Base-by-base conservation (phyloP, 2,888 invertebrate species). In the Phytoseiulus persimilis region DNA sequence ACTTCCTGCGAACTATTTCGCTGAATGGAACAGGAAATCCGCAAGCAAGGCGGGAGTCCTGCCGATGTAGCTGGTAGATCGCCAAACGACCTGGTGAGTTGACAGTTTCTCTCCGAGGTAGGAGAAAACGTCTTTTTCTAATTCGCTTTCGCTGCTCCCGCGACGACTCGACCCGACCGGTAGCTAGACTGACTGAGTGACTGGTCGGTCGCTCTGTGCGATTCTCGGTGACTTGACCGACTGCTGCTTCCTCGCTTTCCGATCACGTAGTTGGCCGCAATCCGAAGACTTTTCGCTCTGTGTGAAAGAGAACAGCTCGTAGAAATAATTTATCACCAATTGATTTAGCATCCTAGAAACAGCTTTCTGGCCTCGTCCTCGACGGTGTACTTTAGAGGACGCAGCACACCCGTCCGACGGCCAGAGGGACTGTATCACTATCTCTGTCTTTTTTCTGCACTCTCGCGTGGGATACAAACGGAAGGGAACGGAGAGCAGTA, bases 301-400 rank as follows among this genome's bases (percentile, higher is more conserved):
- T 65, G 65, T 65, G 65, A 39, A 9, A 65, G 65, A 65, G 65
- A 65, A 65, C 65, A 65, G 65, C 1, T 23, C 65, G 23, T 14
- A 65, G 65, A 65, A 65, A 65, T 65, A 65, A 65, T 65, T 65
- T 65, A 65, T 65, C 65, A 65, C 65, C 65, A 65, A 65, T 65
- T 65, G 65, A 65, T 65, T 65, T 65, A 65, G 65, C 65, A 65
- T 65, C 65, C 14, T 1, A 65, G 18, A 28, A 28, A 65, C 14
- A 65, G 65, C 39, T 39, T 39, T 39, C 39, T 9, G 9, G 39
- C 39, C 3, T 9, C 39, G 39, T 39, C 39, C 39, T 39, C 9
- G 5, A 9, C 39, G 39, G 39, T 39, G 39, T 39, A n/a, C n/a
- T 39, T 6, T 9, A 3, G 39, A 39, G 39, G 39, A 39, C 39